Base-by-base conservation (phyloP, 2,113 vertebrate genomes). In the Neotoma lepida region DNA sequence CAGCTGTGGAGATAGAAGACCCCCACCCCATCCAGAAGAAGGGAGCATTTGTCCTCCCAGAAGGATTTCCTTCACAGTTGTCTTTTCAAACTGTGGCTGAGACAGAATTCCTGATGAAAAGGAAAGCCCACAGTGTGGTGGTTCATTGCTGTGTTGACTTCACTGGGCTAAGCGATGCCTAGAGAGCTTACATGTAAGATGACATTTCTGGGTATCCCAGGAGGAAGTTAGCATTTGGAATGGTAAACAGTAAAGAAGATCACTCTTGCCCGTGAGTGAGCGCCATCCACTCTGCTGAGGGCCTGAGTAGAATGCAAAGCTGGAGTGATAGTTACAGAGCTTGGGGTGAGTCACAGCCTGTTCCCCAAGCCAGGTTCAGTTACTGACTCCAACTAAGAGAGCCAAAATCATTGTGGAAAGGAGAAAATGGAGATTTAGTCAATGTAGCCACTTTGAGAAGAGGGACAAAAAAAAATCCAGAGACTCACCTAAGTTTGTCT, bases 31-130 rank as follows among this genome's bases (percentile, higher is more conserved):
- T 35, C 9, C 49, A 51, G 17, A 87, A 77, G 44, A 54, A 56
- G 0, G 8, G 71, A 9, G 15, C 26, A 26, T 87, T 78, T 87
- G 49, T 85, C 70, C 17, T 39, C 56, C 93, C 20, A 28, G n/a
- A 81, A 78, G 63, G 26, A 78, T 24, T 17, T 3, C 61, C 78
- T 74, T 96, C 54, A 91, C 7, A 73, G 49, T 87, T 12, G 1
- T 51, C 39, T 86, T 90, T 94, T 61, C 44, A 86, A 82, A 92
- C 49, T 61, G 41, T 84, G 44, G 13, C 54, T 93, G 63, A 17
- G 8, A 39, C 56, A 81, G 88, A 44, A 51, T 35, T 58, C 6
- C 14, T 88, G 41, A 6, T 76, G 64, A 28, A 28, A 87, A 80
- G 56, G 76, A 94, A 90, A 94, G 39, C 18, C 33, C 30, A 54